Percentiles rank a stretch among this genome's conserved stretches.
Evolutionary conservation across 1,140 invertebrate genomes (phyloP).

Genomic region (Cyphomyrmex costatus): DNA sequence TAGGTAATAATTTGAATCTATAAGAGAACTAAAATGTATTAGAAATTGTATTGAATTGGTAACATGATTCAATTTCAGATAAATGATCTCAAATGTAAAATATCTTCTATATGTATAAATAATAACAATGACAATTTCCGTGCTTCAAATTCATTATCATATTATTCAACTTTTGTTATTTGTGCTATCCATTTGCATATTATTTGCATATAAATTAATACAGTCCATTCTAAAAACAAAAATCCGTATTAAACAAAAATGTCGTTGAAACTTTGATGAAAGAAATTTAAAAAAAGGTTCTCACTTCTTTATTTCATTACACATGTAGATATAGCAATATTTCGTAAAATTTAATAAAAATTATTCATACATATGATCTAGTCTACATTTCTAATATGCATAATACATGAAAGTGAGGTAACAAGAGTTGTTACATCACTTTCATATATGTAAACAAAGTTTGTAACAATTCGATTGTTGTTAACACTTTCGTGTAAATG

Average conservation of each 20-base stretch:
- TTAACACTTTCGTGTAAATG: background rate
- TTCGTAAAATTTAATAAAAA: background rate
- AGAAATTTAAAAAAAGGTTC: background rate
- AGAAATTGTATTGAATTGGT: background rate
- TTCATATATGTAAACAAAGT: too few species aligned
- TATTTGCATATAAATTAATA: slow-evolving; percentile 39
- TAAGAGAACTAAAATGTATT: background rate
- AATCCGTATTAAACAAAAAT: background rate
- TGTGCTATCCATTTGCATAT: slow-evolving; percentile 28
- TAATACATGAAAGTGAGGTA: background rate
- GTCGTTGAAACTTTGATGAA: background rate
- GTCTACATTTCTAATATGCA: background rate
- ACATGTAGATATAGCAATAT: too few species aligned
- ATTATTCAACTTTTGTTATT: slow-evolving; percentile 27
- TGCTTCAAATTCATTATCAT: slow-evolving; percentile 6
- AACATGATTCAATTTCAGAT: slow-evolving; percentile 19
- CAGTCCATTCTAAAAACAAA: background rate
- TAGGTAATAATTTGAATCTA: slow-evolving; percentile 15
- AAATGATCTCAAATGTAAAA: slow-evolving; percentile 8
- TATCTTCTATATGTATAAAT: slow-evolving; percentile 6
- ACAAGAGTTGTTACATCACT: too few species aligned
- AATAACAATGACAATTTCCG: background rate
- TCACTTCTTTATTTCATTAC: background rate
- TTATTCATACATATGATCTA: background rate
- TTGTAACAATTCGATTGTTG: background rate